Conservation (phyloP, 2,113 vertebrate species). For the Protobothrops mucrosquamatus region DNA sequence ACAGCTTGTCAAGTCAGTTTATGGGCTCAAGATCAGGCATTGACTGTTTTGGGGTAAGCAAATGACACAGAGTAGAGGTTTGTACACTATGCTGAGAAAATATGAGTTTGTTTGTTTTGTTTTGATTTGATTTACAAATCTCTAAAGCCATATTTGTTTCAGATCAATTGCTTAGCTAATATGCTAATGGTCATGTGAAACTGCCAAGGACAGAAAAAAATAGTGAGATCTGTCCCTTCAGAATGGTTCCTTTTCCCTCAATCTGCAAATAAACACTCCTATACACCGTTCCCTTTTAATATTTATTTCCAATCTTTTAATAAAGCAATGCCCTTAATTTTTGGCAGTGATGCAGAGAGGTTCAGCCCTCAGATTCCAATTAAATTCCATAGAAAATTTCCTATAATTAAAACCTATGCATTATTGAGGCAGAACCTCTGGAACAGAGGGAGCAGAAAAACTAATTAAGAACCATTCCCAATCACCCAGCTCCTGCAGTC, state of each 20-base stretch:
- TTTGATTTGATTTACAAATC: conserved; percentile 7
- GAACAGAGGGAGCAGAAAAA: neutral
- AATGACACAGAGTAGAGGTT: neutral
- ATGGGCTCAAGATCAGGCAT: neutral
- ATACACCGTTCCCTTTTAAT: conserved; percentile 2
- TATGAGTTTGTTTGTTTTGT: neutral
- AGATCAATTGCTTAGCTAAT: conserved; percentile 10
- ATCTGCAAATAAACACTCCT: conserved; percentile 28
- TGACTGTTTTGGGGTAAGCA: neutral
- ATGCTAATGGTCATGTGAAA: neutral
- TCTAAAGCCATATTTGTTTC: conserved; percentile 26
- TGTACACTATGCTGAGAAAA: neutral
- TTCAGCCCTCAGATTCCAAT: neutral
- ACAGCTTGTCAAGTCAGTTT: neutral
- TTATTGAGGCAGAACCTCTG: conserved; percentile 8
- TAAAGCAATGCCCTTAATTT: conserved; percentile 16
- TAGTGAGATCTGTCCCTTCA: neutral
- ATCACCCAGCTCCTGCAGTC: conserved; percentile 14
- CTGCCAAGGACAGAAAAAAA: neutral
- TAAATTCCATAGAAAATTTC: conserved; percentile 36
- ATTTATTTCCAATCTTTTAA: conserved; percentile 35
- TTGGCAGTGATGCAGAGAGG: neutral
- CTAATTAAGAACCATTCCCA: conserved; percentile 31
- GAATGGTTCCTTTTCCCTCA: neutral
- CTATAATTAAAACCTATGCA: conserved; percentile 34